These are phyloP conservation scores for Meiosimyza platycephala DNA, from an alignment of 2,888 invertebrate species.

Conservation along the genomic window DNA sequence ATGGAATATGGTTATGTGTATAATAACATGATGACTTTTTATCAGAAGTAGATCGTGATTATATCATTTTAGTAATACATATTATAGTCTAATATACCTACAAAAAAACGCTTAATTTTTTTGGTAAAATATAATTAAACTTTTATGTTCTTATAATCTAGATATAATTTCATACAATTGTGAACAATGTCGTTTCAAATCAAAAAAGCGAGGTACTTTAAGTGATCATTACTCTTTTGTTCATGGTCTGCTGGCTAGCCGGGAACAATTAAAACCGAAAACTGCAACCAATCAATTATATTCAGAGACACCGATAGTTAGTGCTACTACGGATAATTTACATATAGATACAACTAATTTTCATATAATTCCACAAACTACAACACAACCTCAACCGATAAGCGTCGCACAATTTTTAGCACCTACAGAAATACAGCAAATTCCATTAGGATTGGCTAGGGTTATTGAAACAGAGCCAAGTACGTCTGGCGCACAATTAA, in stretches of 20 bases:
- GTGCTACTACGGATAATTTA: conserved; percentile 10
- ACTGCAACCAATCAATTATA: conserved; percentile 28
- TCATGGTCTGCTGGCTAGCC: conserved; percentile 47
- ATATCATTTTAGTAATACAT: no score
- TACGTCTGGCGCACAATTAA: conserved; percentile 5
- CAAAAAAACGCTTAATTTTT: no score
- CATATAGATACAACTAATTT: conserved; percentile 17
- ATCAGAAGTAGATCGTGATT: no score
- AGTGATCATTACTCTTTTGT: conserved; percentile 51
- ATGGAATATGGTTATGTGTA: no score
- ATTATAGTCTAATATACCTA: no score
- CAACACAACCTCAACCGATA: conserved; percentile 9
- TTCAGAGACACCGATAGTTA: conserved; percentile 1
- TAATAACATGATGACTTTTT: no score
- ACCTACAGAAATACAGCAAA: conserved; percentile 20
- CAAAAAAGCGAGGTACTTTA: conserved; percentile 49
- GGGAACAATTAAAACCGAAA: conserved; percentile 48
- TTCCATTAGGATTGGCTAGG: conserved; percentile 28
- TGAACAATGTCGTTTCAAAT: conserved; percentile 53
- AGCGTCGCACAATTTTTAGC: conserved; percentile 26
- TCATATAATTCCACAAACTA: background rate
- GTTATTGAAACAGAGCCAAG: conserved; percentile 22
- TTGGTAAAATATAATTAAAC: no score
- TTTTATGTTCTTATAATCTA: conserved; percentile 28
- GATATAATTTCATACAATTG: conserved; percentile 54